These are phyloP conservation scores for Numenius phaeopus DNA, from an alignment of 2,797 vertebrate species.

Conservation along the genomic window DNA sequence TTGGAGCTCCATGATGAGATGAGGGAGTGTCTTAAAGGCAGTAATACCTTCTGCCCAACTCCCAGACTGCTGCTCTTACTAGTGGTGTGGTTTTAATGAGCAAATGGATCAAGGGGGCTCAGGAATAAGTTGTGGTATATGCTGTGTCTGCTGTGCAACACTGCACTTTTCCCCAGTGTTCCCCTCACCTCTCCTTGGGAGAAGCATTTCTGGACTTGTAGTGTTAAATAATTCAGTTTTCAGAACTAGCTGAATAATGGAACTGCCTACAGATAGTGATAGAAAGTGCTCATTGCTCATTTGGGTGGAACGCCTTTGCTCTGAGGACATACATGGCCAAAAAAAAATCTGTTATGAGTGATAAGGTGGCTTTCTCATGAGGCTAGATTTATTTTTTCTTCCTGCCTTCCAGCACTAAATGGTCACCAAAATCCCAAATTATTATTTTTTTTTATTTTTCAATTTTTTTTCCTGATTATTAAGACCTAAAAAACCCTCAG, in stretches of 20 bases:
- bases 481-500: not conserved
- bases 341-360: not conserved
- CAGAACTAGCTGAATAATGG: not conserved
- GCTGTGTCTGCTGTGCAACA: not conserved
- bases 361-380: not conserved
- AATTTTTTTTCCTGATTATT: not conserved
- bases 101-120: not conserved
- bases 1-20: not conserved
- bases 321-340: accelerated
- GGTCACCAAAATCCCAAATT: not conserved
- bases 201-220: not conserved
- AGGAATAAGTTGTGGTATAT: not conserved
- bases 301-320: not conserved
- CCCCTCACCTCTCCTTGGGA: not conserved
- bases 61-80: not conserved
- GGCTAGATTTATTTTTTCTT: not conserved
- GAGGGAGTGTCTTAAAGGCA: not conserved
- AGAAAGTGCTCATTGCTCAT: not conserved
- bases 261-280: not conserved
- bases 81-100: not conserved
- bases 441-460: not conserved
- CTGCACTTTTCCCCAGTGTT: not conserved
- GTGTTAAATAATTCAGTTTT: not conserved
- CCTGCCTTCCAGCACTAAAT: not conserved
- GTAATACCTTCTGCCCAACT: not conserved